Evolutionary conservation across 2,113 vertebrate species (phyloP), one percentile per base, ranked within the genome.

Genomic region (Zosterops hypoxanthus): DNA sequence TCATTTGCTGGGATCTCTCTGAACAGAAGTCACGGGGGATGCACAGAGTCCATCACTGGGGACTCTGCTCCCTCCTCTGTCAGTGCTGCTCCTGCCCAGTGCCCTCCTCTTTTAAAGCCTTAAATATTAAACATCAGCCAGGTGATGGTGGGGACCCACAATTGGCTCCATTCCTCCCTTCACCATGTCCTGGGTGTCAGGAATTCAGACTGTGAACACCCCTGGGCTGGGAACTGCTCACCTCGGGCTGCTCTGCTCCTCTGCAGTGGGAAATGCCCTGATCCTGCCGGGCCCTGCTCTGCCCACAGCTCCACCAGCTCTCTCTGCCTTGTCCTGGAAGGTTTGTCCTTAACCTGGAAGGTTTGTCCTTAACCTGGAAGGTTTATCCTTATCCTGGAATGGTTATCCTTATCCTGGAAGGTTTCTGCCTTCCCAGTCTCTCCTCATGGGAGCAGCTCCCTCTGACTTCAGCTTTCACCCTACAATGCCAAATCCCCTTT

Each of bases 111-210:
- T 89, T 42, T 29, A 94, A 82, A 91, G 70, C 86, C 42, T 89
- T 57, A 76, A 86, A 95, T 76, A 75, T 91, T 92, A 95, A 95
- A 89, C 76, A 95, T 91, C 59, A 89, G 73, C 49, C 65, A 87
- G 68, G 56, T 29, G 36, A 6, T 76, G 39, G 53, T 65, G 73
- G 81, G 53, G 36, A 49, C 70, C 64, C 86, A 85, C 0, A 2
- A 77, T 72, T 94, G 73, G 61, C 83, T 89, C 91, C 84, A 89
- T 80, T 72, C 86, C 84, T 80, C 73, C 77, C 61, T 88, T 65
- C 94, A 90, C 77, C 59, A 36, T 18, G 72, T 91, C 64, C 91
- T 82, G 80, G 56, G 6, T 39, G 57, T 56, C 89, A 82, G 91
- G 92, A 94, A 95, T 91, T 76, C 83, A 61, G 89, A 33, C 73